Conservation (phyloP, 2,113 vertebrate genomes). For the Cercocebus atys region DNA sequence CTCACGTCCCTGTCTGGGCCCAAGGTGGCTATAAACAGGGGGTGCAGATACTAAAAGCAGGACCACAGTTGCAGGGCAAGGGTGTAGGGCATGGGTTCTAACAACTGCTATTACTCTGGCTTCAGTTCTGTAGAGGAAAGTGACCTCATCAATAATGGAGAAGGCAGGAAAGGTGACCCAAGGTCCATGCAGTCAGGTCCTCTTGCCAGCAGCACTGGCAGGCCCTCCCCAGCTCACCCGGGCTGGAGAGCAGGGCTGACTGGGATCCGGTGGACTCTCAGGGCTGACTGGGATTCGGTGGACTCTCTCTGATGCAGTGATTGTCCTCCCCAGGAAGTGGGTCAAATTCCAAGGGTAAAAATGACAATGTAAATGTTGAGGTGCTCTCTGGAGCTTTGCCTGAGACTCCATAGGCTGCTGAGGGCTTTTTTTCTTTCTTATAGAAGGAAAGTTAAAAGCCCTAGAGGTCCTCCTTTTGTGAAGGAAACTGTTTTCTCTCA, state of each 20-base stretch:
- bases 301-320: background rate
- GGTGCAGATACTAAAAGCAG: background rate
- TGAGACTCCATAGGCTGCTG: background rate
- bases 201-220: background rate
- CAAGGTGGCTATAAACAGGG: background rate
- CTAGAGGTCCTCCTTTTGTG: slow-evolving; percentile 6
- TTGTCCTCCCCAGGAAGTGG: background rate
- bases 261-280: too few species aligned
- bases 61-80: background rate
- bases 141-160: too few species aligned
- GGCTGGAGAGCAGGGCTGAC: background rate
- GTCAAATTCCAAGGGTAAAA: background rate
- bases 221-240: background rate
- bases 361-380: too few species aligned
- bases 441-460: slow-evolving; percentile 17
- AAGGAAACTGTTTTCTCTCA: background rate
- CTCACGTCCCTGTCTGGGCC: background rate
- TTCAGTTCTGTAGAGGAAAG: fast-evolving
- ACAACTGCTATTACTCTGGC: background rate
- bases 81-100: background rate
- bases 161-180: background rate
- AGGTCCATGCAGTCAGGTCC: background rate
- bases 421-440: background rate
- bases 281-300: background rate
- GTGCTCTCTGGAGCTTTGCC: background rate